These are phyloP conservation scores for Macrocentrus cingulum DNA, from an alignment of 1,140 invertebrate genomes.

Conservation along the genomic window DNA sequence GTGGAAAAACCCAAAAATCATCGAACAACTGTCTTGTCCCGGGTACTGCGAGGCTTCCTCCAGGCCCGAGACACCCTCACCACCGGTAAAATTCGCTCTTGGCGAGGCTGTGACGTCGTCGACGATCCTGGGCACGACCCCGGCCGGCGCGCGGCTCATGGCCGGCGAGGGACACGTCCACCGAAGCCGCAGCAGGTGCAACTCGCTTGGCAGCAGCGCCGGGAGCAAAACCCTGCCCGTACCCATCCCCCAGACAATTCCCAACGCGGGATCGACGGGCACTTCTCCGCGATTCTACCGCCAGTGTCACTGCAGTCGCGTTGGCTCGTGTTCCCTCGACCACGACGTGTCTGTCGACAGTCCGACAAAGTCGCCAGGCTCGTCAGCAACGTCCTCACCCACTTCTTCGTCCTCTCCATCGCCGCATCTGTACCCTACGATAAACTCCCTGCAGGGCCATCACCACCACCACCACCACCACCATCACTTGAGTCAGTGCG, in stretches of 20 bases:
- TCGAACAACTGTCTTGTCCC: slow-evolving; percentile 33
- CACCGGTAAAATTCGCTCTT: slow-evolving; percentile 67
- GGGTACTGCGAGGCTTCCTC: slow-evolving; percentile 30
- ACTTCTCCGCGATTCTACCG: slow-evolving; percentile 43
- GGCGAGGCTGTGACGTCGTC: slow-evolving; percentile 65
- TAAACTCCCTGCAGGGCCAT: slow-evolving; percentile 18
- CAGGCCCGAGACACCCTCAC: slow-evolving; percentile 50
- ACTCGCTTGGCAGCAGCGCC: slow-evolving; percentile 48
- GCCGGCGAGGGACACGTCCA: slow-evolving; percentile 26
- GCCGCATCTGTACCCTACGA: slow-evolving; percentile 25
- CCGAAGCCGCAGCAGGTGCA: slow-evolving; percentile 45
- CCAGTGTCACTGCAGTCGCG: slow-evolving; percentile 73
- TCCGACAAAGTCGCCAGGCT: slow-evolving; percentile 33
- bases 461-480: slow-evolving; percentile 15
- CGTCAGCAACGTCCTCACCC: slow-evolving; percentile 26
- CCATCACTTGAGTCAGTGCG: slow-evolving; percentile 54
- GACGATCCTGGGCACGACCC: slow-evolving; percentile 35
- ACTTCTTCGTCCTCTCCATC: slow-evolving; percentile 29
- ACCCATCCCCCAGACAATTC: slow-evolving; percentile 62
- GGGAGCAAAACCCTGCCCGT: slow-evolving; percentile 42
- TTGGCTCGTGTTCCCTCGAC: slow-evolving; percentile 61
- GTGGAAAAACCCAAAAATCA: slow-evolving; percentile 27
- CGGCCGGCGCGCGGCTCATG: slow-evolving; percentile 32
- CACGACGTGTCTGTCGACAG: slow-evolving; percentile 38
- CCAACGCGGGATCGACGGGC: slow-evolving; percentile 63